A percentile compares a stretch with the other conserved stretches of the same genome.
These are phyloP conservation scores for Oxygymnocypris stewartii DNA, from an alignment of 2,113 vertebrate species.

Conservation along the genomic window DNA sequence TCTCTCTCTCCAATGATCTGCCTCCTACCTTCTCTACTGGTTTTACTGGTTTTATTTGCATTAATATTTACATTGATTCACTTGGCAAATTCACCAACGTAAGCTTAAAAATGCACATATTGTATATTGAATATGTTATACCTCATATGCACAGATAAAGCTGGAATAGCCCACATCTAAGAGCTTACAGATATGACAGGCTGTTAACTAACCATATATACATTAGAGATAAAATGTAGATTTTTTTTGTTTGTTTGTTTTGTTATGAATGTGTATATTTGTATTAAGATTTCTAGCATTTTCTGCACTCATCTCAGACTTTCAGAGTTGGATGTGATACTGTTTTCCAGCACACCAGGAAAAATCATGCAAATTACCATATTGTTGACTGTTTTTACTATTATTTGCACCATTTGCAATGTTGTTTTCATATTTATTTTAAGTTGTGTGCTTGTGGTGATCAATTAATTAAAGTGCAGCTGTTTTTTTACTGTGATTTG, in stretches of 20 bases:
- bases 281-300: background rate
- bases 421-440: background rate
- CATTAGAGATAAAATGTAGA: background rate
- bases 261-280: background rate
- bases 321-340: background rate
- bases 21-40: background rate
- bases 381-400: background rate
- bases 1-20: background rate
- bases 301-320: background rate
- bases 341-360: background rate
- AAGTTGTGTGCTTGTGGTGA: background rate
- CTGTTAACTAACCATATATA: background rate
- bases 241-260: too few relatives aligned
- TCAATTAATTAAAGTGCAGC: background rate
- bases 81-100: background rate
- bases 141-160: background rate
- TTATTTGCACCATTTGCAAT: background rate
- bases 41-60: slow-evolving; percentile 1
- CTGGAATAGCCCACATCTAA: background rate
- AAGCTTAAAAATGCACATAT: background rate
- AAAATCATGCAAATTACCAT: background rate
- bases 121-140: background rate
- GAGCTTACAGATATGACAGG: background rate
- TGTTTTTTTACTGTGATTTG: background rate
- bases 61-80: slow-evolving; percentile 1